Evolutionary conservation across 2,888 invertebrate genomes (phyloP).

Genomic region (Dendrolimus houi): DNA sequence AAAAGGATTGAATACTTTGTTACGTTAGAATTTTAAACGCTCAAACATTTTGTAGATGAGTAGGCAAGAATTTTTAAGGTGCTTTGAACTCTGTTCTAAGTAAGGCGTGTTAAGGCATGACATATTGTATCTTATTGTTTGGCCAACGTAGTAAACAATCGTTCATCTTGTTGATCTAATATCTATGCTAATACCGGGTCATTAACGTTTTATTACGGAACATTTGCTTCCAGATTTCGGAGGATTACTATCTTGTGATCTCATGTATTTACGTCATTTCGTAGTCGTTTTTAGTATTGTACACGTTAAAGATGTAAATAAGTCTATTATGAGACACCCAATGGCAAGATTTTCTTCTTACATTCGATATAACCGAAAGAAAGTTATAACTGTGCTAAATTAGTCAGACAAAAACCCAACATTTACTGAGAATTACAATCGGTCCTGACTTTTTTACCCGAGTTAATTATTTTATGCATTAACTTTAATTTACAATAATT

Average conservation of each 20-base stretch:
- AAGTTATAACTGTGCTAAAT: no score
- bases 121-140: background rate
- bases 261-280: no score
- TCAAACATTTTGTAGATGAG: background rate
- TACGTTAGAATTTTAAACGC: background rate
- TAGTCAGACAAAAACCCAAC: background rate
- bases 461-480: background rate
- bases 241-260: no score
- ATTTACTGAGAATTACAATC: background rate
- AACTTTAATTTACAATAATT: background rate
- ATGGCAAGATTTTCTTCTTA: no score
- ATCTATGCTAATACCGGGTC: background rate
- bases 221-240: no score
- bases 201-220: no score
- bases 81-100: background rate
- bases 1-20: background rate
- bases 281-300: no score
- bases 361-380: no score
- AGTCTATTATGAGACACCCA: no score
- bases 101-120: background rate
- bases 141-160: background rate
- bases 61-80: background rate
- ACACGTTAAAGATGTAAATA: no score
- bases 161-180: background rate
- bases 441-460: background rate